Evolutionary conservation across 2,888 invertebrate genomes (phyloP).

Genomic region (Chymomyza fuscimana): DNA sequence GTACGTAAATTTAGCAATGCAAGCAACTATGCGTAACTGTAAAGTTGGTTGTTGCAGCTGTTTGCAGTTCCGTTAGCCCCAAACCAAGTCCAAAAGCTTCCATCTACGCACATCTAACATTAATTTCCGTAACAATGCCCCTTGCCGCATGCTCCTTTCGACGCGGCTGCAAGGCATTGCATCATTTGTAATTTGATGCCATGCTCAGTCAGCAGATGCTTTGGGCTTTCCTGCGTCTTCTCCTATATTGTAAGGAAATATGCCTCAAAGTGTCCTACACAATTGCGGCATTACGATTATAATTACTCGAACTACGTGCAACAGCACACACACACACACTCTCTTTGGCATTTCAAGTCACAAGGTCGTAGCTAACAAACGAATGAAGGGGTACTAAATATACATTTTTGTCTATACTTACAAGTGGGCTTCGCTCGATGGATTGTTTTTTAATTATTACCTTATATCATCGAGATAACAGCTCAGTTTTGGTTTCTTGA

Average conservation of each 20-base stretch:
- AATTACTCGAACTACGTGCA: conserved; percentile 40
- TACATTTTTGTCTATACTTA: too few species aligned
- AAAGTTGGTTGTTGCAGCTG: conserved; percentile 55
- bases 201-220: conserved; percentile 29
- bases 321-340: conserved; percentile 17
- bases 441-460: too few species aligned
- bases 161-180: conserved; percentile 27
- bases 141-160: neutral
- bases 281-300: conserved; percentile 66
- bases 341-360: conserved; percentile 13
- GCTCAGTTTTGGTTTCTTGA: too few species aligned
- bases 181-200: conserved; percentile 67
- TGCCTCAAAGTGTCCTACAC: conserved; percentile 67
- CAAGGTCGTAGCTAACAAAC: too few species aligned
- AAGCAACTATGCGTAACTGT: conserved; percentile 39
- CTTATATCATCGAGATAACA: too few species aligned
- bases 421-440: too few species aligned
- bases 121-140: neutral
- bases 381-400: too few species aligned
- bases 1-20: neutral
- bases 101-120: neutral
- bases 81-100: conserved; percentile 26
- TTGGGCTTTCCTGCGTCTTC: conserved; percentile 28
- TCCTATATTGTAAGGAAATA: conserved; percentile 48
- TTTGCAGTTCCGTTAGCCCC: conserved; percentile 65